Evolutionary conservation across 2,797 vertebrate species (phyloP), one percentile per base, ranked within the genome.

Genomic region (Siniperca undulata): DNA sequence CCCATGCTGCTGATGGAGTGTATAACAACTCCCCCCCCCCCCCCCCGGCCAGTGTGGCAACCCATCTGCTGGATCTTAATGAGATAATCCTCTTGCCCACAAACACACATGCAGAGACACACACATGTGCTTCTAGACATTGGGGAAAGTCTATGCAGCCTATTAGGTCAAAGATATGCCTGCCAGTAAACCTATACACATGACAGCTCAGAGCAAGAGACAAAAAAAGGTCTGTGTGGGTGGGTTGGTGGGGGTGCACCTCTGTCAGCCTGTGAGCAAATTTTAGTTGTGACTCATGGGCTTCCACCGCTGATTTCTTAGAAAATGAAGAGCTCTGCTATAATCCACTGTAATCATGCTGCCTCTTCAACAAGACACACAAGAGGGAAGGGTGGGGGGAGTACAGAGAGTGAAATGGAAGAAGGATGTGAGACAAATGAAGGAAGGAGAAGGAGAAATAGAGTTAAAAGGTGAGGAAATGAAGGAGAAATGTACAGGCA

Each of bases 261-360:
- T 58, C 70, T 74, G 66, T 75, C 85, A 79, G 76, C 42, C 56
- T 40, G 48, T 27, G 61, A 81, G 72, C 46, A 71, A 88, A 70
- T 83, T 67, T 61, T 16, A 56, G 62, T 71, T 38, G 72, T 93
- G 93, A 93, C 86, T 93, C 92, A 92, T 72, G 90, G 90, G 85
- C 83, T 91, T 92, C 86, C 89, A 86, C 87, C 61, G 14, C 79
- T 80, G 27, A 56, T 85, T 85, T 86, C 67, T 86, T 56, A 61
- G 78, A 81, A 83, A 81, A 84, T 71, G 30, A 83, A 74, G 53
- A 60, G 74, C 60, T 53, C 60, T 83, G 78, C 74, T 79, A 70
- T 81, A 70, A 84, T 79, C 70, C 76, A 71, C 70, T 69, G 75
- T 74, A 86, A 81, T 30, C 62, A 24, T 14, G 19, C 67, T 70